Conservation (phyloP, 1,140 invertebrate genomes). For the Lamellibrachia luymesi region DNA sequence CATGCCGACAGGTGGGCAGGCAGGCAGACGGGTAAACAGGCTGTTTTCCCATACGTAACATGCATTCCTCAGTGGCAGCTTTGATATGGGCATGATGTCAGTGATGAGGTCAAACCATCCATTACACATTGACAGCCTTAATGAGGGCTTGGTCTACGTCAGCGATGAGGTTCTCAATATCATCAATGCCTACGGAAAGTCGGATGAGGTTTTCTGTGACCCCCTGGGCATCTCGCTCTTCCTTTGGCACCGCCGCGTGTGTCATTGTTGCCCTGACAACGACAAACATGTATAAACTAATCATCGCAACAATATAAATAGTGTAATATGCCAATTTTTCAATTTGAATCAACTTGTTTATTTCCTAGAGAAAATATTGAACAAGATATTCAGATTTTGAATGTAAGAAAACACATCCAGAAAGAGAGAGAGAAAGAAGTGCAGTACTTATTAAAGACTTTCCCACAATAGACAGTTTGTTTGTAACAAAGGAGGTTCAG, state of each 20-base stretch:
- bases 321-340: background rate
- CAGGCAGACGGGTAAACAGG: no score
- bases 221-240: slow-evolving; percentile 72
- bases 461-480: no score
- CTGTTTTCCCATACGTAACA: background rate
- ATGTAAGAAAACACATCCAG: no score
- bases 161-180: slow-evolving; percentile 79
- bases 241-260: slow-evolving; percentile 62
- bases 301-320: no score
- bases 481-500: no score
- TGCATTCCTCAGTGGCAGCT: background rate
- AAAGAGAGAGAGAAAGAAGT: no score
- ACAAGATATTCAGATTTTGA: no score
- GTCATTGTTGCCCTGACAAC: slow-evolving; percentile 55
- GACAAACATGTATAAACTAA: background rate
- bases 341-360: background rate
- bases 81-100: no score
- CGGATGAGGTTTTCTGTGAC: slow-evolving; percentile 86
- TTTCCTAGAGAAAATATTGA: background rate
- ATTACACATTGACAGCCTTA: slow-evolving; percentile 25
- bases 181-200: slow-evolving; percentile 89
- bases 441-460: no score
- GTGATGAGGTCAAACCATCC: no score
- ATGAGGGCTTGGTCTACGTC: slow-evolving; percentile 79
- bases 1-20: no score